These are phyloP conservation scores for Panthera uncia DNA, from an alignment of 2,113 vertebrate genomes.

Conservation along the genomic window DNA sequence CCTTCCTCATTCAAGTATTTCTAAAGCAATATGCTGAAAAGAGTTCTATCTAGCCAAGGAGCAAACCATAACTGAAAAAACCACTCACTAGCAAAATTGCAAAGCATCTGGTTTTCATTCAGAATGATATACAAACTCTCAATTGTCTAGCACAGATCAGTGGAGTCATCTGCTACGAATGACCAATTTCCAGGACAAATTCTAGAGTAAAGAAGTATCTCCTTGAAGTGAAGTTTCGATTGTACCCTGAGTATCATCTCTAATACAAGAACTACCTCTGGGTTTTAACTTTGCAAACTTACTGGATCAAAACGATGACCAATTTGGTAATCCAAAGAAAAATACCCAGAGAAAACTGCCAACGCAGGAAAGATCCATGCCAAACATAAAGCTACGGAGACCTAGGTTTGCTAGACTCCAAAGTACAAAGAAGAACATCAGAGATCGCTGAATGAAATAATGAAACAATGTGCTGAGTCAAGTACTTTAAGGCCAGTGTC, in stretches of 20 bases:
- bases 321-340: not conserved
- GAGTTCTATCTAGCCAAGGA: constrained; percentile 12
- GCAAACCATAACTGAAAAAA: not conserved
- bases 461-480: not conserved
- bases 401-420: not conserved
- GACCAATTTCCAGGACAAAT: not conserved
- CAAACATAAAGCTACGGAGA: not conserved
- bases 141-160: not conserved
- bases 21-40: not conserved
- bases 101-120: constrained; percentile 37
- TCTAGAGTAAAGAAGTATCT: not conserved
- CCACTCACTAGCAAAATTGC: not conserved
- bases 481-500: not conserved
- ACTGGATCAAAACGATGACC: not conserved
- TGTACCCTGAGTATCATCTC: not conserved
- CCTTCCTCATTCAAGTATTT: not conserved
- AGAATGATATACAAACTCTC: not conserved
- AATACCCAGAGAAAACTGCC: not conserved
- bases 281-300: constrained; percentile 9
- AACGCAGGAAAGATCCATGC: not conserved
- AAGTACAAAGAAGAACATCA: not conserved
- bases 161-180: not conserved
- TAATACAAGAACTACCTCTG: not conserved
- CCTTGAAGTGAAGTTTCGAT: not conserved
- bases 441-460: not conserved